Base-by-base conservation (phyloP, 2,888 invertebrate species). In the Yponomeuta plumbellus region DNA sequence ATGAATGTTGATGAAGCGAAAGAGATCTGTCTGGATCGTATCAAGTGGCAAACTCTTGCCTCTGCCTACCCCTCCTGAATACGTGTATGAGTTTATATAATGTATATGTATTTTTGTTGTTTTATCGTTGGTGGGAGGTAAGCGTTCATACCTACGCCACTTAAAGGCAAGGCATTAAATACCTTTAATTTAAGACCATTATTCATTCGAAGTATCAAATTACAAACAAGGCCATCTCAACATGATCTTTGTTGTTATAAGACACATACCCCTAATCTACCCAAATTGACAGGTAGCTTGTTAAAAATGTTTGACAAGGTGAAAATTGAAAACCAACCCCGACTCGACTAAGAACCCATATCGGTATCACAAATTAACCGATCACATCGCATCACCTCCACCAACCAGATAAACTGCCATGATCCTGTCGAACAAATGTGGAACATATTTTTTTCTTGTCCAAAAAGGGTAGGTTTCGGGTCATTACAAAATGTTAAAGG, bases 321-420 rank as follows among this genome's bases (percentile, higher is more conserved):
- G 44, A 52, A 52, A 52, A 52, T 52, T 17, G 44, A 17, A 17
- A 52, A 34, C 39, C 34, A 22, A 40, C 40, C 40, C 63, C 20
- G 23, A 59, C 21, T 34, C 21, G 13, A 59, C 6, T 22, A 59
- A 22, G 20, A 8, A 22, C 63, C 44, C 44, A 11, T 63, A 63
- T 63, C 44, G 20, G 40, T 64, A 26, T 56, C 64, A 64, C 23
- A 56, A 22, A 64, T 57, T 2, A 34, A 64, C 23, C 64, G 17
- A 64, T 64, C 64, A 64, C 64, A 17, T 64, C 26, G 5, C 22
- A 64, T 57, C 22, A 11, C n/a, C 57, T 64, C 57, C 64, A 26
- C 26, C 22, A 63, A 40, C 40, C 44, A 52, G 63, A 13, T 40
- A 44, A 40, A 21, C 17, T 34, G 63, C 63, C 11, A 44, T 63